Evolutionary conservation across 2,888 invertebrate genomes (phyloP).

Genomic region (Linyphia triangularis): DNA sequence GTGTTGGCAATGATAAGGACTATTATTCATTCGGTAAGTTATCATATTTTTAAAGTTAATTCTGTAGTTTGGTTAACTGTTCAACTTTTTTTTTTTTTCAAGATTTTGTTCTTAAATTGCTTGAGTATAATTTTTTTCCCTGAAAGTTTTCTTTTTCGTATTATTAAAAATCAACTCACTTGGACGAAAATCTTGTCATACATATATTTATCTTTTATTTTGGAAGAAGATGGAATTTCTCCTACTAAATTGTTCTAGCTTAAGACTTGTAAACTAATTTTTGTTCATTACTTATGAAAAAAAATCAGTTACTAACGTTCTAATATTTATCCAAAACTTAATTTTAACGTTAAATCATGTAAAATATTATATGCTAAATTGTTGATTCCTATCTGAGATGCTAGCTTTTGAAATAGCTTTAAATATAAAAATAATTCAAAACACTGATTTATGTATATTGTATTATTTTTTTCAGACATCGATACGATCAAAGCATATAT

Average conservation of each 20-base stretch:
- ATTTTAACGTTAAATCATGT: too few relatives aligned
- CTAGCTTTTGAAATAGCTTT: too few relatives aligned
- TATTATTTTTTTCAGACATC: background rate
- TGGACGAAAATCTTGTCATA: too few relatives aligned
- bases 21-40: conserved; percentile 84
- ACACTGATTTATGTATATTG: background rate
- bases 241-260: background rate
- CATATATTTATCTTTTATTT: background rate
- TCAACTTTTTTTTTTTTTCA: too few relatives aligned
- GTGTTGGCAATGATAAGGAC: conserved; percentile 91
- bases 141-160: too few relatives aligned
- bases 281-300: background rate
- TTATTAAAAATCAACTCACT: too few relatives aligned
- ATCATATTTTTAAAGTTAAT: too few relatives aligned
- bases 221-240: background rate
- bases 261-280: background rate
- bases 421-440: background rate
- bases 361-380: too few relatives aligned
- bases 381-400: too few relatives aligned
- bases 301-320: background rate
- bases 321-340: background rate
- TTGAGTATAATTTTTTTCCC: too few relatives aligned
- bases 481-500: background rate
- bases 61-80: too few relatives aligned
- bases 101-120: too few relatives aligned